Base-by-base conservation (phyloP, 2,888 invertebrate genomes). In the Matsumyia berberina region DNA sequence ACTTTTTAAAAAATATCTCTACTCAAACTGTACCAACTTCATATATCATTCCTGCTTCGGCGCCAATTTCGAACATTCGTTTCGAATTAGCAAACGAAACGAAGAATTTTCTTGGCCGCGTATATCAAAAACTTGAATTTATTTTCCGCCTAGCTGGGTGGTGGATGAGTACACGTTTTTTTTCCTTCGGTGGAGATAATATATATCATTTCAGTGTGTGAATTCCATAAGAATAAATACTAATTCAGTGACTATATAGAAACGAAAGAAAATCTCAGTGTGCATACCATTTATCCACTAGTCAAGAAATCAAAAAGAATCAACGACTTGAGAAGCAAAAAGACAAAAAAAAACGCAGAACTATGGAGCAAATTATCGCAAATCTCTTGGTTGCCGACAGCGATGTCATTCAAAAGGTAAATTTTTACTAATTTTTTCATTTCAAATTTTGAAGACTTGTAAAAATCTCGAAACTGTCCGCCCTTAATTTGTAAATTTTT, bases 371-470 rank as follows among this genome's bases (percentile, higher is more conserved):
- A 88, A 94, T 94, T 86, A 92, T 95, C 72, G 89, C 92, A 58
- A 94, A 94, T 89, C 91, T 95, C 49, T 90, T 95, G 66, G 93
- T 93, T 44, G 92, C 94, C 17, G 94, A 95, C 87, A 95, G 93
- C 87, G 92, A 92, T 74, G 90, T 92, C 4, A 94, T 95, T 87
- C 93, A 93, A 88, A 93, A 94, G 93, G 95, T 95, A 92, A 89
- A 89, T 69, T 58, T n/a, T 24, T 5, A 2, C 29, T 19, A 15
- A 35, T 67, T 46, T 57, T 15, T 57, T 49, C 6, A n/a, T n/a
- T n/a, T n/a, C n/a, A n/a, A n/a, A n/a, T n/a, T n/a, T n/a, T n/a
- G n/a, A n/a, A 24, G 1, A 24, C 4, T 3, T 24, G 4, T 24
- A 24, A 24, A 24, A 24, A 24, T 24, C 2, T 24, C 24, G 24